These are phyloP conservation scores for Zophobas morio DNA, from an alignment of 1,140 invertebrate genomes.

Conservation along the genomic window DNA sequence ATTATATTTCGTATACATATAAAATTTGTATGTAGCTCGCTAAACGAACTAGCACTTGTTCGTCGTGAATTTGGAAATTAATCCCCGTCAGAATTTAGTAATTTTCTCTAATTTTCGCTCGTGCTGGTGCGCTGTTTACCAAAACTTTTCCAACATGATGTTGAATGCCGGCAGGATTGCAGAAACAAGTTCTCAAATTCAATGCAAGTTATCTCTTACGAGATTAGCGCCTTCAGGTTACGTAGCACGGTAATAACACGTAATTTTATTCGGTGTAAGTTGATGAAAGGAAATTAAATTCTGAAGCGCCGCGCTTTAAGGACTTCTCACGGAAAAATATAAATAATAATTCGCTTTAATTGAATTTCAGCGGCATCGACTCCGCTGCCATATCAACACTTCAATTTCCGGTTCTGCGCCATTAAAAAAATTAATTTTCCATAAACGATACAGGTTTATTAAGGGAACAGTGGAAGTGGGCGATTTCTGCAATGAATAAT, in stretches of 20 bases:
- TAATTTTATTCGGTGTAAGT: conserved; percentile 17
- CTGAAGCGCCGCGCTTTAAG: conserved; percentile 1
- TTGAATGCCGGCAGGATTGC: too few relatives aligned
- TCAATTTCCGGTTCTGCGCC: conserved; percentile 28
- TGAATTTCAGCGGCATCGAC: conserved; percentile 21
- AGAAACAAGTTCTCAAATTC: too few relatives aligned
- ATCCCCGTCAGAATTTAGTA: too few relatives aligned
- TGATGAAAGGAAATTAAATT: conserved; percentile 40
- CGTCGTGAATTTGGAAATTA: too few relatives aligned
- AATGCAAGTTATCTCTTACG: not conserved
- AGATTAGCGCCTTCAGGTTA: not conserved
- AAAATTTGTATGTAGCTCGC: too few relatives aligned
- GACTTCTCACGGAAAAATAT: conserved; percentile 39
- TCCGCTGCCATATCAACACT: conserved; percentile 24
- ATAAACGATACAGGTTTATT: conserved; percentile 28
- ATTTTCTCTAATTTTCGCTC: too few relatives aligned
- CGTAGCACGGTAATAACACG: not conserved
- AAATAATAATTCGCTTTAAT: conserved; percentile 39
- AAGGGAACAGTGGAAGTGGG: not conserved
- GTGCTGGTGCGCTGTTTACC: too few relatives aligned
- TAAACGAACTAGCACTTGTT: too few relatives aligned
- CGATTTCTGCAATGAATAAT: conserved; percentile 3
- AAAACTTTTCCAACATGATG: too few relatives aligned
- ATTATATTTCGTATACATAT: too few relatives aligned
- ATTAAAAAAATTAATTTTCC: conserved; percentile 39